Percentiles rank a stretch among this genome's conserved stretches.
These are phyloP conservation scores for Podilymbus podiceps DNA, from an alignment of 2,113 vertebrate species.

Conservation along the genomic window DNA sequence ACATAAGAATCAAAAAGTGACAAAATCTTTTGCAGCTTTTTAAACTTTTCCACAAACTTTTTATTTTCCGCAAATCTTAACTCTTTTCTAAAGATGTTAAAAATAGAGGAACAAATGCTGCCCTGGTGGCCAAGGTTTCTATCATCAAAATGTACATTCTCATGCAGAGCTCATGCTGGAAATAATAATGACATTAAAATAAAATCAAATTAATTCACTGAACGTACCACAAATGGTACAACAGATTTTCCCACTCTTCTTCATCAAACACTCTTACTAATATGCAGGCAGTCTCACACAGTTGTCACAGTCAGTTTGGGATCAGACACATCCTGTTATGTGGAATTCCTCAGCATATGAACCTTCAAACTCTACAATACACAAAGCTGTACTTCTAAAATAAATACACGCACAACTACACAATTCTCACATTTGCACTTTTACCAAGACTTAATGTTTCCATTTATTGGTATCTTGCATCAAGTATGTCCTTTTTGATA, in stretches of 20 bases:
- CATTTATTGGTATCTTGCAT: neutral
- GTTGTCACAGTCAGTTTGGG: neutral
- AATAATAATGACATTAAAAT: neutral
- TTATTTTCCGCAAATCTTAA: neutral
- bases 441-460: neutral
- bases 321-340: accelerated
- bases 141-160: neutral
- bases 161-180: neutral
- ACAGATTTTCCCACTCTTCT: neutral
- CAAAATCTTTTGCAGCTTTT: neutral
- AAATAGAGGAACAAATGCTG: neutral
- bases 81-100: neutral
- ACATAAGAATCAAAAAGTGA: neutral
- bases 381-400: neutral
- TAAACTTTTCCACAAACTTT: neutral
- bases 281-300: neutral
- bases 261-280: neutral
- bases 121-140: neutral
- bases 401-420: neutral
- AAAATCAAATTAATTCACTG: neutral
- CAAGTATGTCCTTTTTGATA: neutral
- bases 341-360: neutral
- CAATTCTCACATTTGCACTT: neutral
- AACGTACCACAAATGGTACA: neutral
- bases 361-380: neutral